These are phyloP conservation scores for Potamilus streckersoni DNA, from an alignment of 1,140 invertebrate species.

Conservation along the genomic window DNA sequence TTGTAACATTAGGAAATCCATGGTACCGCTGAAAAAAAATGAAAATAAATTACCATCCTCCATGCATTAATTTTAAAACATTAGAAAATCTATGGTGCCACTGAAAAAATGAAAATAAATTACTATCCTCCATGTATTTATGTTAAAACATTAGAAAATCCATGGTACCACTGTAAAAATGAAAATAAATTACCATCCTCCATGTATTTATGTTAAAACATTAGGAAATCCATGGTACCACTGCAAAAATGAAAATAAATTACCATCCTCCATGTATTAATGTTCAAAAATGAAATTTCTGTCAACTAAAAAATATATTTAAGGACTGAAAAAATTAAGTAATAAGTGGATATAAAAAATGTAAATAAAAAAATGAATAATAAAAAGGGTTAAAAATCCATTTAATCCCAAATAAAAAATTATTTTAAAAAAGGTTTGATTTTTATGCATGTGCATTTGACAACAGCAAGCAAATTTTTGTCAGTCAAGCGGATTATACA, in stretches of 20 bases:
- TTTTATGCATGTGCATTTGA: too few relatives aligned
- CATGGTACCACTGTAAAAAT: slow-evolving; percentile 1
- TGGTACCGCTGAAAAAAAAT: slow-evolving; percentile 50
- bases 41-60: too few relatives aligned
- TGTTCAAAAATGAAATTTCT: too few relatives aligned
- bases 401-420: too few relatives aligned
- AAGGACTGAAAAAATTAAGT: background rate
- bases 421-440: too few relatives aligned
- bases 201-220: background rate
- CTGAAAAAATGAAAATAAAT: slow-evolving; percentile 1
- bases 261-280: background rate
- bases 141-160: too few relatives aligned
- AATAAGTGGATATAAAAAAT: background rate
- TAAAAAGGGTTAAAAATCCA: too few relatives aligned
- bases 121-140: background rate
- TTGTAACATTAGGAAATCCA: slow-evolving; percentile 61
- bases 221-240: background rate
- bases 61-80: too few relatives aligned
- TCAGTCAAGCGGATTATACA: too few relatives aligned
- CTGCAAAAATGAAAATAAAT: background rate
- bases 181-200: background rate
- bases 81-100: background rate
- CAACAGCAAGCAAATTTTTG: too few relatives aligned
- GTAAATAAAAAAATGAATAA: too few relatives aligned
- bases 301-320: too few relatives aligned